These are phyloP conservation scores for Mesocentrotus franciscanus DNA, from an alignment of 53 echinoderm and acorn worm species.

Conservation along the genomic window DNA sequence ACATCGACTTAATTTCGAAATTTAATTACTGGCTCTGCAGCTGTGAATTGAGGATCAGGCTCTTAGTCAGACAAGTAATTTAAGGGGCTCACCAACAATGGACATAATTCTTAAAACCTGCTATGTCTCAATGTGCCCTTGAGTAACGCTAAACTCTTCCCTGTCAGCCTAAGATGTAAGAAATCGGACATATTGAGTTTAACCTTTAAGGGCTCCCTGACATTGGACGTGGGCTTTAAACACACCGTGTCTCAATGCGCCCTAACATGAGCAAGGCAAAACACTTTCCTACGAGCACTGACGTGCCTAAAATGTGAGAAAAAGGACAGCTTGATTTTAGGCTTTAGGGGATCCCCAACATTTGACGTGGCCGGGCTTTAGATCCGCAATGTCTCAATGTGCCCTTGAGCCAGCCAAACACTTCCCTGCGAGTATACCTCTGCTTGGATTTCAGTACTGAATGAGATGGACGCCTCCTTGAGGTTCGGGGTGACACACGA, in stretches of 20 bases:
- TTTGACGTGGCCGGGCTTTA: neutral
- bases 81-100: too few species aligned
- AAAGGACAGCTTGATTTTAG: neutral
- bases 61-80: too few species aligned
- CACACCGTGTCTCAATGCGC: neutral
- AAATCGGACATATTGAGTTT: neutral
- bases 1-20: too few species aligned
- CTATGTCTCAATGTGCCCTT: too few species aligned
- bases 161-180: neutral
- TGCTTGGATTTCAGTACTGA: neutral
- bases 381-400: neutral
- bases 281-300: neutral
- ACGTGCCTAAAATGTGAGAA: neutral
- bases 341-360: neutral
- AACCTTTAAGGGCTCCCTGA: neutral
- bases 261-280: neutral
- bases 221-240: neutral
- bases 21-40: neutral
- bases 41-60: neutral
- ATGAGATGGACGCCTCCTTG: conserved; percentile 6
- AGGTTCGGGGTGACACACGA: neutral
- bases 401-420: neutral
- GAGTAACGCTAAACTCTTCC: too few species aligned
- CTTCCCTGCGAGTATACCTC: neutral
- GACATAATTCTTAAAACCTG: too few species aligned